Base-by-base conservation (phyloP, 2,888 invertebrate species). In the Dicranocentrus wangi region DNA sequence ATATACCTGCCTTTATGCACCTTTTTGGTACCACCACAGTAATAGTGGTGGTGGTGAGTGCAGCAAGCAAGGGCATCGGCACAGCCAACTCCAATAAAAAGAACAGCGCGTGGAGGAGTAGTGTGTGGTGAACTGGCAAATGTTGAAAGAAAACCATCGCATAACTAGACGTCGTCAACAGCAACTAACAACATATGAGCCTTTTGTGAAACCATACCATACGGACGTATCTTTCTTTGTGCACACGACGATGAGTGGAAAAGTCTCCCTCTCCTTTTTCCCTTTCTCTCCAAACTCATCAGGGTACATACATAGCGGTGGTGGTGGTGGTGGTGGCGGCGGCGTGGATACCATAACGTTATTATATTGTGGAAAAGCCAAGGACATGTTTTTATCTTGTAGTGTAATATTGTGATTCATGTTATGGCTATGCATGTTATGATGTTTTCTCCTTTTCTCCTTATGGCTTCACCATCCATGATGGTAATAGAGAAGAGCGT, bases 361-460 rank as follows among this genome's bases (percentile, higher is more conserved):
- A 58, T 58, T 58, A 21, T 25, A 58, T 43, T 13, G 43, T 23
- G 53, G 65, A 28, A 66, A 76, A 68, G 68, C 17, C 58, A 47
- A 76, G 66, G 66, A 60, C 76, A 60, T 68, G 76, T 76, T 66
- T 75, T 72, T 65, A 65, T 72, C 72, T 63, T 63, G 63, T 61
- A 61, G 72, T 63, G 25, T 73, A 73, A 53, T 55, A 73, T 65
- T 73, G 73, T 73, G 73, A 65, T 73, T 73, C 65, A 42, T 55
- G 65, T 73, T 73, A 73, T 73, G 65, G 53, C 55, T 55, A 73
- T 73, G 53, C 65, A 65, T 73, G 73, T 55, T 65, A 55, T 65
- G 55, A 55, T 65, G 73, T 53, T 65, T 73, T 72, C 58, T 47
- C 61, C 61, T 61, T 43, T 42, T 60, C 60, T 60, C 51, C 5